These are phyloP conservation scores for Laticauda colubrina DNA, from an alignment of 2,113 vertebrate species.

Conservation along the genomic window DNA sequence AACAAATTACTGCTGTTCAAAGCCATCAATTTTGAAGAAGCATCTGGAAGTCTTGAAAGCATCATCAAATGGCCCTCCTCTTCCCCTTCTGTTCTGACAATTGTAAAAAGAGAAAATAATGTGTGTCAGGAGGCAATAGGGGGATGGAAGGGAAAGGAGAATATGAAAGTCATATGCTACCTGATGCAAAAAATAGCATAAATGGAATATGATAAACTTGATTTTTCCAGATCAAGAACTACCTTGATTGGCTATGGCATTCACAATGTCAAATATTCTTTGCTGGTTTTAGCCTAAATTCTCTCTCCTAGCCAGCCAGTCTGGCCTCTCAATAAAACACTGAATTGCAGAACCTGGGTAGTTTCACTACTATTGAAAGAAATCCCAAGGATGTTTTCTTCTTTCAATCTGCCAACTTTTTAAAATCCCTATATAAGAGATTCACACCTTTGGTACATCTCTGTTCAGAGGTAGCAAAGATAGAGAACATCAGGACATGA, in stretches of 20 bases:
- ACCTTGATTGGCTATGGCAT: not conserved
- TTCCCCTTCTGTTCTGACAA: conserved; percentile 42
- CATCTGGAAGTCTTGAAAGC: conserved; percentile 68
- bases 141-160: conserved; percentile 1
- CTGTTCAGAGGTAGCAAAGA: not conserved
- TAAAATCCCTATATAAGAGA: not conserved
- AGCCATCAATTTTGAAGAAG: conserved; percentile 66
- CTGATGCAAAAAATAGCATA: conserved; percentile 28
- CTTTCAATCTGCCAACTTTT: not conserved
- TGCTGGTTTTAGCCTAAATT: not conserved
- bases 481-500: not conserved
- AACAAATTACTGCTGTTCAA: conserved; percentile 66
- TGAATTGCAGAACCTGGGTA: not conserved
- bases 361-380: not conserved
- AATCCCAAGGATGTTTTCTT: not conserved
- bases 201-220: conserved; percentile 8
- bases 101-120: conserved; percentile 50
- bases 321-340: not conserved
- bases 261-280: not conserved
- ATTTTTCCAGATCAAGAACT: not conserved
- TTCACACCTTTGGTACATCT: not conserved
- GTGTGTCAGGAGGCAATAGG: not conserved
- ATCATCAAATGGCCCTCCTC: conserved; percentile 52
- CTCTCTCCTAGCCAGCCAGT: no score
- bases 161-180: not conserved